Conservation (phyloP, 1,140 invertebrate species). For the Caenorhabditis latens region DNA sequence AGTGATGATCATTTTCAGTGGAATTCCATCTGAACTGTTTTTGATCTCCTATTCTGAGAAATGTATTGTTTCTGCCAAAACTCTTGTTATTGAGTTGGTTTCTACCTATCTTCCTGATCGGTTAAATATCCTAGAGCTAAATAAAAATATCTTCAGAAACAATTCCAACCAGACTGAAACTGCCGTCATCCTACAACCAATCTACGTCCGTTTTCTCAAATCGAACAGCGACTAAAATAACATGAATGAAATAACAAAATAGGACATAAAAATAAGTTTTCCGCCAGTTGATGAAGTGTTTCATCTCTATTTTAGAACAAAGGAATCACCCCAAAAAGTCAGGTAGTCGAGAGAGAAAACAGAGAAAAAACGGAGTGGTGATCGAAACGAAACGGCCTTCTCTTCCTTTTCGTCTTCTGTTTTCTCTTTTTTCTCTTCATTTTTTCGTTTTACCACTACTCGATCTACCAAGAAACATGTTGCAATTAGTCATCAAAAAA, state of each 20-base stretch:
- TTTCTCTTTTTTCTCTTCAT: not conserved
- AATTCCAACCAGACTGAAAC: no score
- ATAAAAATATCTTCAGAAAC: no score
- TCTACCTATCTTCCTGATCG: no score
- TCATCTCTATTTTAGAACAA: conserved; percentile 15
- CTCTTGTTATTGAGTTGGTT: no score
- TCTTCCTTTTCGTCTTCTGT: not conserved
- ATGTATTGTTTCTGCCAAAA: no score
- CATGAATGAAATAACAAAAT: not conserved
- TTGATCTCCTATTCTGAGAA: no score
- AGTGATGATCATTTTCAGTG: no score
- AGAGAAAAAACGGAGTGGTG: not conserved
- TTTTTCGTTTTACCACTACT: conserved; percentile 8
- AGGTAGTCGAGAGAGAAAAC: not conserved
- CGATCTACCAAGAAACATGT: conserved; percentile 12
- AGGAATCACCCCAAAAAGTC: not conserved
- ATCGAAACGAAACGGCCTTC: conserved; percentile 34
- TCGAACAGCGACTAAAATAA: no score
- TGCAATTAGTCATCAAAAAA: conserved; percentile 23
- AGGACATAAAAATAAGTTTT: conserved; percentile 6
- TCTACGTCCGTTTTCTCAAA: no score
- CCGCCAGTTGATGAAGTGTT: conserved; percentile 3
- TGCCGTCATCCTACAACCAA: no score
- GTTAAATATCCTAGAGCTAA: no score
- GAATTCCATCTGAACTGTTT: no score